Conservation (phyloP, 2,888 invertebrate genomes). For the Hirudinaria manillensis region DNA sequence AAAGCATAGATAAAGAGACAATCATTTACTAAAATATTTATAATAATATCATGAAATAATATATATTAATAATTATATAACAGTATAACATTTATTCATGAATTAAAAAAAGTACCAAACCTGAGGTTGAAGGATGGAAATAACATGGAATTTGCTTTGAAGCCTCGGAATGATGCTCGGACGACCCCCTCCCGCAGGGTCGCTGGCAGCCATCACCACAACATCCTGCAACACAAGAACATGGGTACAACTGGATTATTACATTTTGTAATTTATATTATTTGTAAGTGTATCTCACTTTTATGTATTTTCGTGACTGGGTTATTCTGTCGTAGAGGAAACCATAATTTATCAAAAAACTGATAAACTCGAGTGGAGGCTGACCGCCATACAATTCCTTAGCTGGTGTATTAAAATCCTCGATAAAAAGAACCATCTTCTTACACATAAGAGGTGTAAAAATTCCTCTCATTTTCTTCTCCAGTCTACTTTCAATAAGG, state of each 20-base stretch:
- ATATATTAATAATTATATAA: not conserved
- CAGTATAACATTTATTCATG: not conserved
- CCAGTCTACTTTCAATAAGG: slow-evolving; percentile 75
- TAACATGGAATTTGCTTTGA: slow-evolving; percentile 54
- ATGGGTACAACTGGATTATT: not conserved
- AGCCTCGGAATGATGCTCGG: slow-evolving; percentile 53
- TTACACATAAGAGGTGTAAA: slow-evolving; percentile 75
- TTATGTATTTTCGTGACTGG: slow-evolving; percentile 70
- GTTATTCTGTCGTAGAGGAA: slow-evolving; percentile 81
- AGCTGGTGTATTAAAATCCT: slow-evolving; percentile 87
- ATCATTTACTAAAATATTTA: not conserved
- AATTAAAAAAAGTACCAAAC: slow-evolving; percentile 38
- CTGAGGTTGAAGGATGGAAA: slow-evolving; percentile 67
- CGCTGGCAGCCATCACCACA: slow-evolving; percentile 53
- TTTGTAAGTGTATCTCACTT: slow-evolving; percentile 55
- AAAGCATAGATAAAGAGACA: slow-evolving; percentile 25
- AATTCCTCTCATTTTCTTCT: slow-evolving; percentile 78
- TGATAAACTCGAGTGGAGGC: slow-evolving; percentile 75
- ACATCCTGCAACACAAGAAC: slow-evolving; percentile 55
- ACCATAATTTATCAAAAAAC: slow-evolving; percentile 80
- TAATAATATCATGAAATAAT: not conserved
- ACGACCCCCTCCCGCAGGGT: slow-evolving; percentile 55
- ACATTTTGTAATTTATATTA: not conserved
- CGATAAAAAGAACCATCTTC: slow-evolving; percentile 77
- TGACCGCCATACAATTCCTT: slow-evolving; percentile 82